Evolutionary conservation across 2,888 invertebrate species (phyloP).

Genomic region (Epirrhoe alternata): DNA sequence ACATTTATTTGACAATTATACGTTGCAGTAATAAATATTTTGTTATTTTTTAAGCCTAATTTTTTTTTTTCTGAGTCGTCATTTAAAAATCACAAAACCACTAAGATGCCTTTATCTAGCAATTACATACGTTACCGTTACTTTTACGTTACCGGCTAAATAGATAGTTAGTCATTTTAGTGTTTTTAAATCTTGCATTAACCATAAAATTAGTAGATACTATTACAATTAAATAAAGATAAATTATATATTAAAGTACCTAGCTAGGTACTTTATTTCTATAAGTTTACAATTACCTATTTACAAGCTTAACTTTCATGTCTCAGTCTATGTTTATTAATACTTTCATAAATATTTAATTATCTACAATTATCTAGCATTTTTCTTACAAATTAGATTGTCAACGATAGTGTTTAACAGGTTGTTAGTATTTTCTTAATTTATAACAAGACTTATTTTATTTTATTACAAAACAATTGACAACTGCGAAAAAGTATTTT

Average conservation of each 20-base stretch:
- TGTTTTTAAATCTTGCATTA: not conserved
- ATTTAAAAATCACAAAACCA: no score
- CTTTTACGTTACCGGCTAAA: no score
- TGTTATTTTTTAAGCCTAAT: no score
- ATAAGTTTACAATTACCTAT: conserved; percentile 34
- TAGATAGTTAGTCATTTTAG: no score
- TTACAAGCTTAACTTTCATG: conserved; percentile 62
- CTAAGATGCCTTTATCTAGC: no score
- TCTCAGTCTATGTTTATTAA: conserved; percentile 77
- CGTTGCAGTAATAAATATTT: no score
- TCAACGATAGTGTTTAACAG: conserved; percentile 51
- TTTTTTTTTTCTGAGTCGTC: no score
- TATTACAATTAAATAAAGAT: not conserved
- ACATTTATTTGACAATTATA: no score
- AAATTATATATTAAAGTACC: not conserved
- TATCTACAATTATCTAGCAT: conserved; percentile 49
- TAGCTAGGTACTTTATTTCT: not conserved
- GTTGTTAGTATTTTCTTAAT: not conserved
- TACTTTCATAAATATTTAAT: conserved; percentile 57
- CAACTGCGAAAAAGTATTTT: not conserved
- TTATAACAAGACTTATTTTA: not conserved
- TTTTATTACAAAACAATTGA: conserved; percentile 24
- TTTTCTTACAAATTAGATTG: conserved; percentile 44
- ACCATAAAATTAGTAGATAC: not conserved
- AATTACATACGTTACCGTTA: no score